Conservation (phyloP, 2,888 invertebrate species). For the Pyrochroa serraticornis region DNA sequence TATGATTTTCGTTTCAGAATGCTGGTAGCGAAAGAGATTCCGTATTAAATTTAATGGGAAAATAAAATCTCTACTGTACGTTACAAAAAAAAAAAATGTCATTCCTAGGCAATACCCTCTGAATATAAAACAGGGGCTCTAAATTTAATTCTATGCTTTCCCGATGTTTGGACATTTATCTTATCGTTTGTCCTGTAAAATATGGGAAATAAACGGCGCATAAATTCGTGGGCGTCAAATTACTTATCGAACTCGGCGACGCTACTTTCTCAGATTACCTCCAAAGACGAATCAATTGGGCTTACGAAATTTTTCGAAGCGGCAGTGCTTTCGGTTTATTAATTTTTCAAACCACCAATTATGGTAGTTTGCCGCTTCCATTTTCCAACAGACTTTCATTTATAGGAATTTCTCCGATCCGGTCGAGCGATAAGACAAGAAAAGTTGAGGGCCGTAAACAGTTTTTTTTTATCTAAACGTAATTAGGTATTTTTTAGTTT, state of each 20-base stretch:
- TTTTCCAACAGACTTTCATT: too few relatives aligned
- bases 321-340: too few relatives aligned
- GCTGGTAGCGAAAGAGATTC: constrained; percentile 6
- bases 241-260: constrained; percentile 17
- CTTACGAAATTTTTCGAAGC: too few relatives aligned
- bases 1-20: constrained; percentile 11
- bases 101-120: constrained; percentile 16
- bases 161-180: constrained; percentile 42
- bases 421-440: too few relatives aligned
- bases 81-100: constrained; percentile 13
- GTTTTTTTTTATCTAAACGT: constrained; percentile 14
- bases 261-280: too few relatives aligned
- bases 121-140: constrained; percentile 40
- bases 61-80: constrained; percentile 8
- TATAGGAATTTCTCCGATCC: too few relatives aligned
- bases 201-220: constrained; percentile 36
- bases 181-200: constrained; percentile 37
- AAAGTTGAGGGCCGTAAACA: constrained; percentile 7
- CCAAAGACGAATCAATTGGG: too few relatives aligned
- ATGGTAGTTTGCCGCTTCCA: too few relatives aligned
- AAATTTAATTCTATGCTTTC: constrained; percentile 40
- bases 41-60: constrained; percentile 24
- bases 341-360: too few relatives aligned
- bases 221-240: constrained; percentile 38
- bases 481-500: constrained; percentile 15